A percentile compares a stretch with the other conserved stretches of the same genome.
These are phyloP conservation scores for Thymallus thymallus DNA, from an alignment of 2,113 vertebrate species.

Conservation along the genomic window DNA sequence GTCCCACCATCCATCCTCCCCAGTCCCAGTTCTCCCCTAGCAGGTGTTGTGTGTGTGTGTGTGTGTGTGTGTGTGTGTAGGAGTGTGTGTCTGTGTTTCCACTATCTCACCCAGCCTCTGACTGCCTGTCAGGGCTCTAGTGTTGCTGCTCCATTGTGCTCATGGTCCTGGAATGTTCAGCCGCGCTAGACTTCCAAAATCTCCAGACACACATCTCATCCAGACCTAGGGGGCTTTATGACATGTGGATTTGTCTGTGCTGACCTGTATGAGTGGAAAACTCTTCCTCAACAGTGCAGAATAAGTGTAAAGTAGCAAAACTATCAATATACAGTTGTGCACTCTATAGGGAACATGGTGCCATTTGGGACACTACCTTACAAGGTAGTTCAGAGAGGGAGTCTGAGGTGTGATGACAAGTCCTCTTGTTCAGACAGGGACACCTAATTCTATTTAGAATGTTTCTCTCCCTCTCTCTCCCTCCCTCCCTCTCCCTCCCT, in stretches of 20 bases:
- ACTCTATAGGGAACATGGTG: too few relatives aligned
- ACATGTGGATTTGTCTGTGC: not conserved
- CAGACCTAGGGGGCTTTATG: not conserved
- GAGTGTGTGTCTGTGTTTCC: slow-evolving; percentile 37
- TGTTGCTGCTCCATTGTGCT: slow-evolving; percentile 26
- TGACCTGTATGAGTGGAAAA: not conserved
- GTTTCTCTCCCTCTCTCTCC: not conserved
- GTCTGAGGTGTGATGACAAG: not conserved
- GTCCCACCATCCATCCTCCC: not conserved
- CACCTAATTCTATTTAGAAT: not conserved
- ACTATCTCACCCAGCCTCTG: slow-evolving; percentile 29
- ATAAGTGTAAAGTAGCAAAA: not conserved
- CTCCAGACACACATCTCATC: slow-evolving; percentile 4
- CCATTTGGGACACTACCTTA: too few relatives aligned
- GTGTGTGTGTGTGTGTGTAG: not conserved
- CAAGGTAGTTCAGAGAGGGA: too few relatives aligned
- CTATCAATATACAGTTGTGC: too few relatives aligned
- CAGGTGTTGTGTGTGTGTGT: too few relatives aligned
- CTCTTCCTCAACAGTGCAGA: too few relatives aligned
- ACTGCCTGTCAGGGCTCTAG: not conserved
- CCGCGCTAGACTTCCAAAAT: slow-evolving; percentile 17
- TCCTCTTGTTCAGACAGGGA: not conserved
- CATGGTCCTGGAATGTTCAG: slow-evolving; percentile 49
- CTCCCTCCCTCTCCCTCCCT: not conserved
- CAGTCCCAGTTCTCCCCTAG: not conserved